Conservation (phyloP, 2,797 vertebrate species). For the Acanthurus leucopareius region DNA sequence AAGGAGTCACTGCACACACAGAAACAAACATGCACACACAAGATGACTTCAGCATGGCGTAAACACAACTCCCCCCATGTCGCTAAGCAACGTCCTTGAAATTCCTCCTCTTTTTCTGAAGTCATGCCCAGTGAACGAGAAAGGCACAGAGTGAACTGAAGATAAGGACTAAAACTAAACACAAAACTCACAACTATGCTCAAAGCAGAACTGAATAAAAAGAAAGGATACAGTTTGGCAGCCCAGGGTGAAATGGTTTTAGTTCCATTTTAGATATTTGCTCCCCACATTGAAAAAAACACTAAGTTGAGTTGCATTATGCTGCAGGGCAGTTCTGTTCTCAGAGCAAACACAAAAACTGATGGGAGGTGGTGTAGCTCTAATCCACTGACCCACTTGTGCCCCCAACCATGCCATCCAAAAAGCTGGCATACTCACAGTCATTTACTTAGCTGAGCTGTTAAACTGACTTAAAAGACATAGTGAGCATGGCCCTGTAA, state of each 20-base stretch:
- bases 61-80: conserved; percentile 66
- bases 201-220: neutral
- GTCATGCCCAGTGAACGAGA: conserved; percentile 18
- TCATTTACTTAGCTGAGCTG: conserved; percentile 41
- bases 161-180: conserved; percentile 3
- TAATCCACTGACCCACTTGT: conserved; percentile 66
- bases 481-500: conserved; percentile 11
- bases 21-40: neutral
- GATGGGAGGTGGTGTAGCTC: conserved; percentile 11
- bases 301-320: conserved; percentile 22
- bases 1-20: conserved; percentile 30
- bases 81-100: conserved; percentile 63
- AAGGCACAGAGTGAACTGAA: conserved; percentile 23
- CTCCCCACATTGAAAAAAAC: conserved; percentile 23
- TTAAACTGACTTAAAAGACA: conserved; percentile 36
- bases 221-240: neutral
- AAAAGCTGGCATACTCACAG: conserved; percentile 46
- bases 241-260: conserved; percentile 8
- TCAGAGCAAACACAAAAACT: conserved; percentile 22
- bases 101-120: conserved; percentile 21
- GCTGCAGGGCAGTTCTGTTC: conserved; percentile 49
- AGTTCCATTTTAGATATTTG: conserved; percentile 20
- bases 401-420: conserved; percentile 50
- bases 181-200: neutral
- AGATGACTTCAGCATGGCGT: conserved; percentile 49